A percentile compares a stretch with the other conserved stretches of the same genome.
Evolutionary conservation across 1,140 invertebrate species (phyloP).

Genomic region (Drosophila lacertosa): DNA sequence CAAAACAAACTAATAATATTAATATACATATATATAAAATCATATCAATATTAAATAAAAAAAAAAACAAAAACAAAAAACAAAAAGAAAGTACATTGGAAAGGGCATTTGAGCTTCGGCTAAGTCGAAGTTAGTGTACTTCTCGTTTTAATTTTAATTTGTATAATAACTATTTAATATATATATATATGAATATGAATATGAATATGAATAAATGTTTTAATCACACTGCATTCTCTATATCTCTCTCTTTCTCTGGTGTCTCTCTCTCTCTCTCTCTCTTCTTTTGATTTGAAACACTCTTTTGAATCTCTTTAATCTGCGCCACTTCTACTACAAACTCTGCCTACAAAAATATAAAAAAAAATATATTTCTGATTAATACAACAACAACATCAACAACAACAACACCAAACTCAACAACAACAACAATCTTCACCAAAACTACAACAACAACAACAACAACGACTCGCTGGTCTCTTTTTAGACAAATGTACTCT

Average conservation of each 20-base stretch:
- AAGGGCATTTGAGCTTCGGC: slow-evolving; percentile 59
- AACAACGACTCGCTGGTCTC: slow-evolving; percentile 69
- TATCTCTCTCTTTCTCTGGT: slow-evolving; percentile 76
- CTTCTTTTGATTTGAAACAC: slow-evolving; percentile 75
- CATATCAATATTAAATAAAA: slow-evolving; percentile 4
- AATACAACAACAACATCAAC: slow-evolving; percentile 54
- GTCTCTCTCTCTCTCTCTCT: slow-evolving; percentile 63
- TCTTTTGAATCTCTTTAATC: slow-evolving; percentile 74
- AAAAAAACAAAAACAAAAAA: too few species aligned
- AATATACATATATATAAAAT: slow-evolving; percentile 23
- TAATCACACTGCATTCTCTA: slow-evolving; percentile 80
- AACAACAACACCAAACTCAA: slow-evolving; percentile 21
- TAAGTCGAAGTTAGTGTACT: slow-evolving; percentile 30
- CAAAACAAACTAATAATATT: slow-evolving; percentile 24
- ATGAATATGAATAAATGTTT: slow-evolving; percentile 70
- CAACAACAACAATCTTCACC: slow-evolving; percentile 54
- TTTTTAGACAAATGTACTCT: slow-evolving; percentile 73
- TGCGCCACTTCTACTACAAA: slow-evolving; percentile 75
- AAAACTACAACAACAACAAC: slow-evolving; percentile 41
- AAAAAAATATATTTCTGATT: slow-evolving; percentile 39
- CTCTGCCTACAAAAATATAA: slow-evolving; percentile 70
- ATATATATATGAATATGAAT: slow-evolving; percentile 44
- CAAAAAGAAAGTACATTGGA: too few species aligned
- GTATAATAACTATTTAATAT: slow-evolving; percentile 23
- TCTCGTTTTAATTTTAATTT: slow-evolving; percentile 28